phyloP scores from a whole-genome alignment of 2,113 vertebrate genomes.

The Anolis carolinensis region DNA sequence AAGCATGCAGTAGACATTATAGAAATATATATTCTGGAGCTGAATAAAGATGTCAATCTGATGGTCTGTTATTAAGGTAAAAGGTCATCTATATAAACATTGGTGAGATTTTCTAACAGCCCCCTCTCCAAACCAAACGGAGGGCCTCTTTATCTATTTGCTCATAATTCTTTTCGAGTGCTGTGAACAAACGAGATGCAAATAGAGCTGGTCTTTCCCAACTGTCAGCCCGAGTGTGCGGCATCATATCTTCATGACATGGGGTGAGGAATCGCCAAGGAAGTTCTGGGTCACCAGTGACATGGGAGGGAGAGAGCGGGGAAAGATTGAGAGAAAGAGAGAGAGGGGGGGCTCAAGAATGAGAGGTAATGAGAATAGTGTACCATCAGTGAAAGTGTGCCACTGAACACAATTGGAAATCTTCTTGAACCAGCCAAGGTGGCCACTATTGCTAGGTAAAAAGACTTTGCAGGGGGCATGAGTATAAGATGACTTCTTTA shows the following conservation, averaged over 20 bases:
- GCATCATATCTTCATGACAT: neutral
- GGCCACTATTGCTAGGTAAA: accelerated
- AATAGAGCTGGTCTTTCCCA: constrained; percentile 4
- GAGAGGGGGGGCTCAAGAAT: neutral
- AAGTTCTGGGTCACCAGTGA: neutral
- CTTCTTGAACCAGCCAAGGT: neutral
- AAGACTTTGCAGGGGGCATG: accelerated
- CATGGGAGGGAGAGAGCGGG: neutral
- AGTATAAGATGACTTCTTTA: neutral
- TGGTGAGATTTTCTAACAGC: constrained; percentile 41
- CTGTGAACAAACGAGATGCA: constrained; percentile 25
- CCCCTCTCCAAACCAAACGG: constrained; percentile 28
- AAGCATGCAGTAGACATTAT: constrained; percentile 26
- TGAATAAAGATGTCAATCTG: constrained; percentile 45
- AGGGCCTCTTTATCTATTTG: constrained; percentile 13
- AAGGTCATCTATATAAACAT: constrained; percentile 48
- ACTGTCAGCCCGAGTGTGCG: neutral
- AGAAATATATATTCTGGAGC: constrained; percentile 40
- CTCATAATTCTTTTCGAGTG: constrained; percentile 23
- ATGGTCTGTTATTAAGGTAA: constrained; percentile 42
- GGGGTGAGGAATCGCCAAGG: neutral
- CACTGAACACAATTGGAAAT: neutral
- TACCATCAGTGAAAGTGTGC: neutral
- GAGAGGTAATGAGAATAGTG: neutral
- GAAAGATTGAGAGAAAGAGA: too few species aligned